These are phyloP conservation scores for Lasioglossum marginatum DNA, from an alignment of 2,888 invertebrate genomes.

Conservation along the genomic window DNA sequence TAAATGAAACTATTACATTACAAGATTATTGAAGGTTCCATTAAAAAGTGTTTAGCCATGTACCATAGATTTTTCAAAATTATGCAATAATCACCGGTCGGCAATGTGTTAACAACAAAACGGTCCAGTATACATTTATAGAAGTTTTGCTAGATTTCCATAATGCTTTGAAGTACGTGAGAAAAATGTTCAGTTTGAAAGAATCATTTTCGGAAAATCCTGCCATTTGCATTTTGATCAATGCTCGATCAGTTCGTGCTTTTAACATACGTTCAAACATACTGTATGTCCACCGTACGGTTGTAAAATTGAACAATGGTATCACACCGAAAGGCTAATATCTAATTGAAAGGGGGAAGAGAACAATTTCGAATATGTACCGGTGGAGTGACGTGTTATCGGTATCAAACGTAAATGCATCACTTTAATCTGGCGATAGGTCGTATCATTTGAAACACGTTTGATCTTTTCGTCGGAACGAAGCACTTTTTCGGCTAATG, in stretches of 20 bases:
- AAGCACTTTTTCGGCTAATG: neutral
- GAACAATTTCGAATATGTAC: neutral
- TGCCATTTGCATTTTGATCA: neutral
- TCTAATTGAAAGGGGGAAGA: neutral
- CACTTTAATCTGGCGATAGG: conserved; percentile 1
- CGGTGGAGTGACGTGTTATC: neutral
- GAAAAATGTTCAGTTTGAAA: neutral
- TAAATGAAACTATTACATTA: no score
- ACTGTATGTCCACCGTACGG: neutral
- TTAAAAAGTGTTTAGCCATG: no score
- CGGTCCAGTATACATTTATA: neutral
- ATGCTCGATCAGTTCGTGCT: neutral
- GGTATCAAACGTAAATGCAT: neutral
- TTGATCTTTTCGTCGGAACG: neutral
- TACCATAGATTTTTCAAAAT: no score
- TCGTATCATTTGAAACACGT: neutral
- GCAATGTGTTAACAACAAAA: neutral
- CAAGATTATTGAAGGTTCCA: no score
- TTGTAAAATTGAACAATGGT: neutral
- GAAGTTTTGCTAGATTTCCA: neutral
- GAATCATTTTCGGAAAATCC: neutral
- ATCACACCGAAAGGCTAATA: neutral
- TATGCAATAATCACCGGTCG: no score
- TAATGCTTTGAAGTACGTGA: neutral
- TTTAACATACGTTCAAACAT: neutral